Evolutionary conservation across 64 coral and sea anemone species (phyloP), one percentile per base, ranked within the genome.

Genomic region (Trachythela sp.): DNA sequence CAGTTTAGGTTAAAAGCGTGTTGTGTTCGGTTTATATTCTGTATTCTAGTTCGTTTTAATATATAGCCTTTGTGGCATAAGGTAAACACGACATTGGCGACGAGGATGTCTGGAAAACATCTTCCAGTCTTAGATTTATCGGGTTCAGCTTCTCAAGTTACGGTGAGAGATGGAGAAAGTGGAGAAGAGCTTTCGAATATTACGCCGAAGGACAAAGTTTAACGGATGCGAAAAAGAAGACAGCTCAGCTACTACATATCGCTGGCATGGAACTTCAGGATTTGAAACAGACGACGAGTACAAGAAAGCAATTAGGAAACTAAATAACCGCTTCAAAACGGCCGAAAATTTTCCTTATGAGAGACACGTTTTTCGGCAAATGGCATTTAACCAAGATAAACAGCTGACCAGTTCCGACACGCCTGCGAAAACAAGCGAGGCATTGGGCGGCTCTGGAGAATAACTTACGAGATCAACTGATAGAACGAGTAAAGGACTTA

Each of bases 401-500:
- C 49, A 3, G 91, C 86, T 52, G 86, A 92, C 64, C 48, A 88
- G 43, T 92, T 59, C 26, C 84, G 2, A 43, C 77, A 14, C 43
- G 39, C 38, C 49, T 87, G 10, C 27, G 32, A 24, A 87, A 84
- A 29, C 90, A 92, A 68, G 71, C 85, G 40, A 84, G 72, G 27
- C 39, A 92, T 54, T 92, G 91, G 39, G 6, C 20, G 18, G 13
- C 39, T 59, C 48, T 92, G 36, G 38, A 86, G 26, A 71, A 92
- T 10, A 92, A 92, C 26, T 24, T 88, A 64, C 70, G 72, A 39
- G 86, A 88, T 48, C 85, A 92, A 42, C 86, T 92, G 17, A 88
- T 84, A 24, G 76, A 92, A 87, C 86, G 84, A 83, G 0, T 92
- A 9, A 22, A 32, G 75, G 38, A 88, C 22, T 48, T 91, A 36